A percentile compares a stretch with the other conserved stretches of the same genome.
phyloP scores from a whole-genome alignment of 2,888 invertebrate genomes.

The Clitarchus hookeri region DNA sequence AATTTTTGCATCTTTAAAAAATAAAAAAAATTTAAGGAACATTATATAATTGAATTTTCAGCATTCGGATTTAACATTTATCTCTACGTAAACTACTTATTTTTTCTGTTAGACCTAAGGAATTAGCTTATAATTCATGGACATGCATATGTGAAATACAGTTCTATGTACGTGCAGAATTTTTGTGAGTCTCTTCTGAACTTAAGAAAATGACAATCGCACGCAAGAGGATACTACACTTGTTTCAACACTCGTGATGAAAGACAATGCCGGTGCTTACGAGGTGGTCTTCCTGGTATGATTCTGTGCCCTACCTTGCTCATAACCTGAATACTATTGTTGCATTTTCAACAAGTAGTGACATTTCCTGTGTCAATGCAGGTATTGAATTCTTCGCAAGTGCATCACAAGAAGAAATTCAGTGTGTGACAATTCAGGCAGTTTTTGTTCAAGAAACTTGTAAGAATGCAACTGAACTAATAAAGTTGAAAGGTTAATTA shows the following conservation, averaged over 20 bases:
- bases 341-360: background rate
- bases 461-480: background rate
- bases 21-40: too few species aligned
- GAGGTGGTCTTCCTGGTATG: background rate
- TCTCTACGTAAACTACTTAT: too few species aligned
- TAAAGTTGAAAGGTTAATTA: background rate
- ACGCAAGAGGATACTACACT: background rate
- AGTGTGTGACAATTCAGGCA: background rate
- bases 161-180: too few species aligned
- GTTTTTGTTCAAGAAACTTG: background rate
- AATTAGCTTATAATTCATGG: too few species aligned
- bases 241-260: background rate
- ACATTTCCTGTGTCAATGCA: background rate
- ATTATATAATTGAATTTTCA: too few species aligned
- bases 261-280: background rate
- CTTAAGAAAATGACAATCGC: too few species aligned
- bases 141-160: too few species aligned
- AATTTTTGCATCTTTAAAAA: too few species aligned
- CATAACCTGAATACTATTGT: background rate
- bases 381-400: background rate
- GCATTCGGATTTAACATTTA: too few species aligned
- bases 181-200: too few species aligned
- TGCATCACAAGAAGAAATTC: background rate
- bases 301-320: slow-evolving; percentile 1
- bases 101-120: too few species aligned